These are phyloP conservation scores for Numenius phaeopus DNA, from an alignment of 2,797 vertebrate genomes.

Conservation along the genomic window DNA sequence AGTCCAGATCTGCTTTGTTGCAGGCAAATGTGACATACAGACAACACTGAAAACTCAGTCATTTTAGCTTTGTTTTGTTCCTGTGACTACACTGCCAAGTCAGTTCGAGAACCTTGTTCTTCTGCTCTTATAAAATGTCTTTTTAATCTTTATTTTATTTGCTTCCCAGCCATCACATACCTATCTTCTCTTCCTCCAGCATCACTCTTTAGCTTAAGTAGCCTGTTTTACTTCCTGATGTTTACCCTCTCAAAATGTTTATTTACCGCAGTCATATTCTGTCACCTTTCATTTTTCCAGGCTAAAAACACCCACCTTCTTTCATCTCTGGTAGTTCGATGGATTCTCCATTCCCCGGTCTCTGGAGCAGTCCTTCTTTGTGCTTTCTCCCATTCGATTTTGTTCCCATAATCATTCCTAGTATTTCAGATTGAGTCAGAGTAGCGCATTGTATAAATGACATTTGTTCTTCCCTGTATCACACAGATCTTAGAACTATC, in stretches of 20 bases:
- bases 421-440: neutral
- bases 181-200: neutral
- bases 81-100: neutral
- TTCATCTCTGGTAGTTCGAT: neutral
- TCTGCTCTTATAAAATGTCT: neutral
- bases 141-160: neutral
- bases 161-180: rapidly evolving
- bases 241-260: neutral
- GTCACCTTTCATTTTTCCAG: neutral
- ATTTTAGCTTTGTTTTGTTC: neutral
- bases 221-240: neutral
- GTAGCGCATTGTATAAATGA: neutral
- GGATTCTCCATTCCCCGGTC: neutral
- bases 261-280: neutral
- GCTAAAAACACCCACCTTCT: neutral
- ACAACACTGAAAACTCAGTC: neutral
- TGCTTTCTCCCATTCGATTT: neutral
- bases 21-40: neutral
- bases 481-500: neutral
- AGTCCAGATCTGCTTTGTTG: neutral
- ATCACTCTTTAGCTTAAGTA: neutral
- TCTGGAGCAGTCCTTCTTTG: neutral
- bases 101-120: rapidly evolving
- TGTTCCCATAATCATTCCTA: neutral
- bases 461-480: neutral